Evolutionary conservation across 2,113 vertebrate species (phyloP).

Genomic region (Apaloderma vittatum): DNA sequence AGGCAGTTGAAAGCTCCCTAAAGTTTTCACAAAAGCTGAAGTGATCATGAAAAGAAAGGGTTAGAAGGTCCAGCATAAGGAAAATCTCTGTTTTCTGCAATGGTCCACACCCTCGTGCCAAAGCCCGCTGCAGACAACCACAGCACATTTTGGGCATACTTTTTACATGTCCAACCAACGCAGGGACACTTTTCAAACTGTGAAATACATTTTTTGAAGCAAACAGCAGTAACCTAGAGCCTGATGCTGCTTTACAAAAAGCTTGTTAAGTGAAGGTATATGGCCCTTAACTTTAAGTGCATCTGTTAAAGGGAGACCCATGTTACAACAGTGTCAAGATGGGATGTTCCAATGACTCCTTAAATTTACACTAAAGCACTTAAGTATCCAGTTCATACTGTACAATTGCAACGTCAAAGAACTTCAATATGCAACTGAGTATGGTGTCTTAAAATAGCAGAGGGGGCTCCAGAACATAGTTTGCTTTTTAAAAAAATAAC

Average conservation of each 20-base stretch:
- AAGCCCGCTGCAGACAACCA: not conserved
- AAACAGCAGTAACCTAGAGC: not conserved
- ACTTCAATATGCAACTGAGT: not conserved
- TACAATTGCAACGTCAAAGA: not conserved
- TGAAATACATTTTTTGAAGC: not conserved
- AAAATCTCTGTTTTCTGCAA: not conserved
- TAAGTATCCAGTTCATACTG: not conserved
- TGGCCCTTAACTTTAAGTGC: not conserved
- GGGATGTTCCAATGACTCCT: not conserved
- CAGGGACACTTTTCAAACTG: not conserved
- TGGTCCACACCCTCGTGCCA: not conserved
- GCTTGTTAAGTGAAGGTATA: not conserved
- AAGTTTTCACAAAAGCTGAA: not conserved
- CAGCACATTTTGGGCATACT: not conserved
- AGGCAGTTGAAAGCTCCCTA: not conserved
- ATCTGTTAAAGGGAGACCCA: slow-evolving; percentile 22
- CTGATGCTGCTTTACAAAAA: not conserved
- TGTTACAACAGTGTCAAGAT: not conserved
- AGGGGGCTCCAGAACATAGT: not conserved
- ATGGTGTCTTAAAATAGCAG: not conserved
- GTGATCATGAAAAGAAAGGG: not conserved
- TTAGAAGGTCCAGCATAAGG: not conserved
- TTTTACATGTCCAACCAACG: not conserved
- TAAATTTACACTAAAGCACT: not conserved
- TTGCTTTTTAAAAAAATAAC: not conserved